These are phyloP conservation scores for Bos indicus DNA, from an alignment of 2,113 vertebrate genomes.

Conservation along the genomic window DNA sequence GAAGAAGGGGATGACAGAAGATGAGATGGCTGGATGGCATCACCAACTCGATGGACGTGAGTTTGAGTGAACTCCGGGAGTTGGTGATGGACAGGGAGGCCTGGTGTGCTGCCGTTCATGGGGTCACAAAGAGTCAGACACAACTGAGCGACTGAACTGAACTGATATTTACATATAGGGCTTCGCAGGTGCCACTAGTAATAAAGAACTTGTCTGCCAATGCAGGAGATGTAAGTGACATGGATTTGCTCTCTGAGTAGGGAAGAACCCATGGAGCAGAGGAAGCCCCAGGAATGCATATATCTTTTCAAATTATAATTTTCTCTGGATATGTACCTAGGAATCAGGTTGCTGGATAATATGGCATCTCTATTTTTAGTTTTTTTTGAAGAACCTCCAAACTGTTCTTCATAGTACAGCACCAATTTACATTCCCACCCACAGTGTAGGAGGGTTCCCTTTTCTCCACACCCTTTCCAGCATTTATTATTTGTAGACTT, in stretches of 20 bases:
- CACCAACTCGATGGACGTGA: too few relatives aligned
- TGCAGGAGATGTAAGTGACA: background rate
- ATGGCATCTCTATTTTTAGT: background rate
- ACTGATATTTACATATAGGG: background rate
- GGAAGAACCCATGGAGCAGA: background rate
- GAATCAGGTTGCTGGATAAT: background rate
- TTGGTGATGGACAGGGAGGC: too few relatives aligned
- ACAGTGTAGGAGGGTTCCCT: background rate
- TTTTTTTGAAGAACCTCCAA: background rate
- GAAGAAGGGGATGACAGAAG: too few relatives aligned
- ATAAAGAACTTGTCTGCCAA: background rate
- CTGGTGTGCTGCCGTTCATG: too few relatives aligned
- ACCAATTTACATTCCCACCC: background rate
- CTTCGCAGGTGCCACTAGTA: background rate
- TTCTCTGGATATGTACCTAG: background rate
- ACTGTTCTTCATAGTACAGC: background rate
- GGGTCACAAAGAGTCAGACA: too few relatives aligned
- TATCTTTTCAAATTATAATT: background rate
- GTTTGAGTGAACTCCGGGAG: too few relatives aligned
- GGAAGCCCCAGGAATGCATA: background rate
- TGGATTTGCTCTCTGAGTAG: rapidly evolving
- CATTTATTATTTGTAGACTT: background rate
- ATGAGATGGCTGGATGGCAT: too few relatives aligned
- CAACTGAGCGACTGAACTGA: too few relatives aligned
- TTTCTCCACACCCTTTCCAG: background rate